A percentile compares a stretch with the other conserved stretches of the same genome.
phyloP scores from a whole-genome alignment of 2,888 invertebrate genomes.

The Macaria notata region DNA sequence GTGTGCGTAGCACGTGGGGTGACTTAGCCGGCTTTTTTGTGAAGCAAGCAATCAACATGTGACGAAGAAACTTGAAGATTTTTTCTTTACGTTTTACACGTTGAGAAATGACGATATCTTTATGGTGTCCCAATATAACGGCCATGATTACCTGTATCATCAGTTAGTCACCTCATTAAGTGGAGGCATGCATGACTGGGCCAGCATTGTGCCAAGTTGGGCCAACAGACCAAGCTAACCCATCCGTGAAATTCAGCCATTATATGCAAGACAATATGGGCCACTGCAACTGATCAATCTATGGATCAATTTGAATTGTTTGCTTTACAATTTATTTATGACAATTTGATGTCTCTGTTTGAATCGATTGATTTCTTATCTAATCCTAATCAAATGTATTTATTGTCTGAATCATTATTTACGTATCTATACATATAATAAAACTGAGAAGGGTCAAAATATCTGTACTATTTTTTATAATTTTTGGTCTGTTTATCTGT shows the following conservation, averaged over 20 bases:
- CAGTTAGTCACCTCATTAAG: conserved; percentile 11
- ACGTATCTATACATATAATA: no score
- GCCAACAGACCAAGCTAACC: conserved; percentile 4
- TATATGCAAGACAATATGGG: conserved; percentile 30
- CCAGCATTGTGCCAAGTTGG: conserved; percentile 16
- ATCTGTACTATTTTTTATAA: no score
- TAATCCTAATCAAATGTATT: no score
- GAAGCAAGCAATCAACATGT: background rate
- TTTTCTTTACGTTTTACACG: background rate
- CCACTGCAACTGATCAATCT: conserved; percentile 38
- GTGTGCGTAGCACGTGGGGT: conserved; percentile 26
- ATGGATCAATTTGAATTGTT: conserved; percentile 54
- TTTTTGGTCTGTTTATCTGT: no score
- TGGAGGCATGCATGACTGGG: conserved; percentile 23
- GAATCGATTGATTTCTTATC: no score
- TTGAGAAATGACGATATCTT: background rate
- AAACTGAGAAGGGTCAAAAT: no score
- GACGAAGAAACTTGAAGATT: background rate
- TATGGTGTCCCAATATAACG: background rate
- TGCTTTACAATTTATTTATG: conserved; percentile 19
- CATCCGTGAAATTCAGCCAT: conserved; percentile 35
- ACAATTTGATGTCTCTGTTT: background rate
- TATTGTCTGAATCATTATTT: no score
- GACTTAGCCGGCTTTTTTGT: conserved; percentile 7
- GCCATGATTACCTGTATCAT: conserved; percentile 1